Evolutionary conservation across 1,140 invertebrate genomes (phyloP).

Genomic region (Drosophila eugracilis): DNA sequence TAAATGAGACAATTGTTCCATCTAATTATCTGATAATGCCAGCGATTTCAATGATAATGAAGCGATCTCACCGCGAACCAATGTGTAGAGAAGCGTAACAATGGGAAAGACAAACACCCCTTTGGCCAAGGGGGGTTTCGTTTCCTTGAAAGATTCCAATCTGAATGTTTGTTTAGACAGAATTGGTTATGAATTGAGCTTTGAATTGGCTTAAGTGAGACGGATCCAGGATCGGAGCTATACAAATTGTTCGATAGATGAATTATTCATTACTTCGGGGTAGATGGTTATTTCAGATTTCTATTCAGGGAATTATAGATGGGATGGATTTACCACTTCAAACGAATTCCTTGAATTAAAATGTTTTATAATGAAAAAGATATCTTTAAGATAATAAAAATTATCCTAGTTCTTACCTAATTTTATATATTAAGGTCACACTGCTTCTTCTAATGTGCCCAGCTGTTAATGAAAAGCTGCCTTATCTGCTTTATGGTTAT

Average conservation of each 20-base stretch:
- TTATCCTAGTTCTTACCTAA: background rate
- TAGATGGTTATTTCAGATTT: too few relatives aligned
- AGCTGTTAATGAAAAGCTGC: background rate
- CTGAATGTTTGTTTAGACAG: conserved; percentile 48
- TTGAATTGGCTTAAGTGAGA: conserved; percentile 21
- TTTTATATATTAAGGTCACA: background rate
- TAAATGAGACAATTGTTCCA: conserved; percentile 57
- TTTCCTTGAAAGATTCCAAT: conserved; percentile 36
- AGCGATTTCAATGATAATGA: conserved; percentile 50
- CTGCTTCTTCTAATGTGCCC: background rate
- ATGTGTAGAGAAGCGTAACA: conserved; percentile 10
- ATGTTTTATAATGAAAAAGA: too few relatives aligned
- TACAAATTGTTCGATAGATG: conserved; percentile 1
- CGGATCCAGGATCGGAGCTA: background rate
- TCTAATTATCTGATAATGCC: conserved; percentile 55
- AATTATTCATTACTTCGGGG: conserved; percentile 13
- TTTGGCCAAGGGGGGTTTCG: background rate
- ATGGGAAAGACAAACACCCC: conserved; percentile 25
- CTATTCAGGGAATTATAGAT: too few relatives aligned
- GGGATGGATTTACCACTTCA: too few relatives aligned
- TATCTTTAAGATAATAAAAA: background rate
- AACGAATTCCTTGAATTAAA: too few relatives aligned
- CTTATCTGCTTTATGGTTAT: background rate
- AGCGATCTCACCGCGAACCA: conserved; percentile 39
- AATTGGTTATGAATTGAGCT: conserved; percentile 35